phyloP scores from a whole-genome alignment of 2,113 vertebrate species.

The Oncorhynchus masou region DNA sequence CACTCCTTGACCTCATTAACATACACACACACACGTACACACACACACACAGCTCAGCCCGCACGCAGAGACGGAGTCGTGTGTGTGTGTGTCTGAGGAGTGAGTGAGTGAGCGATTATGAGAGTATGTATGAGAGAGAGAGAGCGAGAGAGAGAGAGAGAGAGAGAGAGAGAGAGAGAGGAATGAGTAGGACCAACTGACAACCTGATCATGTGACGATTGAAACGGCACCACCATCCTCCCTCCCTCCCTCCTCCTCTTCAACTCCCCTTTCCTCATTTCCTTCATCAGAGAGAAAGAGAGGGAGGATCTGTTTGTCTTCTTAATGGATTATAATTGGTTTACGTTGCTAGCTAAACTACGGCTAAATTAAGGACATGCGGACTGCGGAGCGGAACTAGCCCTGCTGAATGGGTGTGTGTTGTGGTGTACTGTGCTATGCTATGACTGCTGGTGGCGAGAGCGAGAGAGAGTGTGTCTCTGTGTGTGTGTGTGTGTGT shows the following conservation, averaged over 20 bases:
- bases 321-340: conserved; percentile 66
- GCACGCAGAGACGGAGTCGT: conserved; percentile 26
- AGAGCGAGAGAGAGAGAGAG: conserved; percentile 35
- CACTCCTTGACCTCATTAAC: conserved; percentile 30
- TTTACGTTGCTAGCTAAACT: conserved; percentile 54
- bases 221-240: conserved; percentile 60
- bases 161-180: conserved; percentile 13
- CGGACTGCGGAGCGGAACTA: not conserved
- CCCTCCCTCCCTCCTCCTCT: conserved; percentile 23
- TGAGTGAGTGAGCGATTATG: conserved; percentile 15
- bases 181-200: conserved; percentile 61
- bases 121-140: conserved; percentile 35
- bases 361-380: conserved; percentile 8
- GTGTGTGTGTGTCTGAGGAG: not conserved
- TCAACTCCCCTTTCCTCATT: conserved; percentile 18
- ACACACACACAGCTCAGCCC: conserved; percentile 35
- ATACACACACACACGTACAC: conserved; percentile 36
- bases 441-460: not conserved
- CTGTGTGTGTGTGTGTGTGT: too few species aligned
- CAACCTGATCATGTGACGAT: conserved; percentile 81
- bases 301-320: conserved; percentile 50
- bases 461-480: too few species aligned
- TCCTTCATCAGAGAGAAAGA: conserved; percentile 1
- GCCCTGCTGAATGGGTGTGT: not conserved
- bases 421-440: not conserved